phyloP scores from a whole-genome alignment of 2,888 invertebrate genomes.

The Amiota communis region DNA sequence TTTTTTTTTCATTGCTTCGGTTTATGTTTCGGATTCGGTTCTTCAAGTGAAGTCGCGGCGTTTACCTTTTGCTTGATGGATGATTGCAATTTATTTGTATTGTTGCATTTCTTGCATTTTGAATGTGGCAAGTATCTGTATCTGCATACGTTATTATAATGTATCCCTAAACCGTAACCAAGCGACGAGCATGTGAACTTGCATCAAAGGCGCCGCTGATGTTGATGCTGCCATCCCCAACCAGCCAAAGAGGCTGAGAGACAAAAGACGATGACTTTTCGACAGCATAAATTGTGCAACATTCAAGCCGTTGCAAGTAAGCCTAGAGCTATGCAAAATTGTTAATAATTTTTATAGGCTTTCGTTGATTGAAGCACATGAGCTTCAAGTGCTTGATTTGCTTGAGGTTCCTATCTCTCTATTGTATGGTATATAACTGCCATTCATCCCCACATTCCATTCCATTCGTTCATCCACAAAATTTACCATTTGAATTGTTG shows the following conservation, averaged over 20 bases:
- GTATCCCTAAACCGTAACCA: slow-evolving; percentile 36
- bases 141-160: slow-evolving; percentile 61
- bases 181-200: background rate
- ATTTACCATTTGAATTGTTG: background rate
- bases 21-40: background rate
- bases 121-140: slow-evolving; percentile 47
- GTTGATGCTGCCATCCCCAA: background rate
- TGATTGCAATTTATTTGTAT: slow-evolving; percentile 66
- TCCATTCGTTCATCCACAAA: background rate
- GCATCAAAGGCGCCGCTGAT: slow-evolving; percentile 22
- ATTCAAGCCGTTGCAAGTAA: background rate
- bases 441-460: background rate
- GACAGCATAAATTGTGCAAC: slow-evolving; percentile 28
- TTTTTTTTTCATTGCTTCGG: slow-evolving; percentile 37
- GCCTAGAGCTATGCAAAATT: slow-evolving; percentile 26
- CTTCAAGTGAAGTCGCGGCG: too few species aligned
- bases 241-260: too few species aligned
- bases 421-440: too few species aligned
- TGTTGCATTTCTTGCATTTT: slow-evolving; percentile 64
- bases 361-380: background rate
- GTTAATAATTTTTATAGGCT: slow-evolving; percentile 18
- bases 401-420: too few species aligned
- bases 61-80: slow-evolving; percentile 54
- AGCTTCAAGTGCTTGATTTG: too few species aligned
- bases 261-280: slow-evolving; percentile 16